These are phyloP conservation scores for Odontomachus brunneus DNA, from an alignment of 1,140 invertebrate species.

Conservation along the genomic window DNA sequence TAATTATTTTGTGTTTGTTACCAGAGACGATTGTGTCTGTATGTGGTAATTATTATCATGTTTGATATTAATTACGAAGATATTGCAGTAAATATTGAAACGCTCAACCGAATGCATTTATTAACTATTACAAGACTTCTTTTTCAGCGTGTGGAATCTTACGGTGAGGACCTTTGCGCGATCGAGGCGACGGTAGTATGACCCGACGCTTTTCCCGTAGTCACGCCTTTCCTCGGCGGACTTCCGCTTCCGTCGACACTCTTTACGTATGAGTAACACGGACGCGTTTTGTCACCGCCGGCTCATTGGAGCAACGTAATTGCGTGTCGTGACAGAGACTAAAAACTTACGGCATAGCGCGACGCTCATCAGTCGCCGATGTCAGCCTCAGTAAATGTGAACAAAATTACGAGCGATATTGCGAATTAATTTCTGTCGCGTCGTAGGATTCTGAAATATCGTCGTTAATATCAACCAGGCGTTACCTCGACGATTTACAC, in stretches of 20 bases:
- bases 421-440: slow-evolving; percentile 27
- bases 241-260: slow-evolving; percentile 35
- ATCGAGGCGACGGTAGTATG: slow-evolving; percentile 10
- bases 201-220: slow-evolving; percentile 6
- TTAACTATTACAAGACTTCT: too few species aligned
- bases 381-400: not conserved
- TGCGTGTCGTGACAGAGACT: slow-evolving; percentile 38
- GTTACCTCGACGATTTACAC: too few species aligned
- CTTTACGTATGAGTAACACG: slow-evolving; percentile 52
- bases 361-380: slow-evolving; percentile 16
- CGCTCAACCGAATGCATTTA: too few species aligned
- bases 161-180: slow-evolving; percentile 20
- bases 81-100: too few species aligned
- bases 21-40: too few species aligned
- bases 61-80: too few species aligned
- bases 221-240: slow-evolving; percentile 32
- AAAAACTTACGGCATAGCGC: slow-evolving; percentile 37
- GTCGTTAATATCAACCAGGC: not conserved
- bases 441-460: not conserved
- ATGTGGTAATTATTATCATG: too few species aligned
- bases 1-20: too few species aligned
- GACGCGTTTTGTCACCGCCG: slow-evolving; percentile 39
- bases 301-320: slow-evolving; percentile 45
- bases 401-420: slow-evolving; percentile 42
- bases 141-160: too few species aligned